These are phyloP conservation scores for Takifugu flavidus DNA, from an alignment of 2,113 vertebrate species.

Conservation along the genomic window DNA sequence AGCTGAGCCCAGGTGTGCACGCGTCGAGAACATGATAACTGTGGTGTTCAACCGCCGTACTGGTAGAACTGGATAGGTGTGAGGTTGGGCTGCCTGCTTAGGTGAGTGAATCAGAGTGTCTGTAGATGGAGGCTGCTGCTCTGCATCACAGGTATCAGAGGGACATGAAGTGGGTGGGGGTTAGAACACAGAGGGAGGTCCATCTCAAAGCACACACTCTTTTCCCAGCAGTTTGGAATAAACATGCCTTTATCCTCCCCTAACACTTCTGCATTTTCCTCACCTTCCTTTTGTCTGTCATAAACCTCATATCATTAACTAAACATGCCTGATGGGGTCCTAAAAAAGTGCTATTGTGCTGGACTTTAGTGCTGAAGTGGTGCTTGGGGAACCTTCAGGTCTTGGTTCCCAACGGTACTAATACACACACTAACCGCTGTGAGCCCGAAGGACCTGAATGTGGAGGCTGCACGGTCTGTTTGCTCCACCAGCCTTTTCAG, in stretches of 20 bases:
- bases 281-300: conserved; percentile 13
- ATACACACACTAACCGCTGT: conserved; percentile 27
- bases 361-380: not conserved
- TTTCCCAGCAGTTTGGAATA: not conserved
- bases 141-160: not conserved
- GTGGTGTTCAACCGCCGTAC: not conserved
- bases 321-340: conserved; percentile 5
- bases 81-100: not conserved
- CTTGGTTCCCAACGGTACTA: conserved; percentile 28
- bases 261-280: conserved; percentile 38
- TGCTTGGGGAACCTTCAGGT: conserved; percentile 6
- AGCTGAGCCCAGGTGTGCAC: conserved; percentile 82
- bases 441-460: conserved; percentile 16
- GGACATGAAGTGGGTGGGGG: too few species aligned
- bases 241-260: conserved; percentile 17
- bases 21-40: not conserved
- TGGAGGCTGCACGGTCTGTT: conserved; percentile 10
- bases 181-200: too few species aligned
- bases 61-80: not conserved
- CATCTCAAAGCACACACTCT: not conserved
- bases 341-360: conserved; percentile 3
- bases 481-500: not conserved
- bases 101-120: conserved; percentile 35
- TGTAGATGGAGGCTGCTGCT: not conserved
- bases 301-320: conserved; percentile 16